Evolutionary conservation across 2,113 vertebrate genomes (phyloP), one percentile per base, ranked within the genome.

Genomic region (Cairina moschata): DNA sequence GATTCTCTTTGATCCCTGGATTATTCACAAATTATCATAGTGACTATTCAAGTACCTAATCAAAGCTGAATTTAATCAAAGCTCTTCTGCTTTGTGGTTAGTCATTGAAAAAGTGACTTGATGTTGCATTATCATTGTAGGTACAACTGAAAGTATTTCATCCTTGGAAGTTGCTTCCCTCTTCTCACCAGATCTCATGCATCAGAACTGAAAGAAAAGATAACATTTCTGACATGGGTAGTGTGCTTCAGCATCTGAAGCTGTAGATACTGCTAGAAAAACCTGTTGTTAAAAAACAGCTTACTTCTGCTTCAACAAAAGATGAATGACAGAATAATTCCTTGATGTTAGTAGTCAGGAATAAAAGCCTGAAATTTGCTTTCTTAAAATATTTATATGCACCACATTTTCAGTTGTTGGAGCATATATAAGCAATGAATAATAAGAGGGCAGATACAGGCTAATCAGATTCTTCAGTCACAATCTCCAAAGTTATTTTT

Each of bases 61-160:
- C 91, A 97, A 92, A 95, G 84, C 44, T 66, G 71, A 46, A 89
- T 89, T 93, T 90, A 91, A 94, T 86, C 52, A 87, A 87, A 91
- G 42, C 31, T 15, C 46, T 93, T 73, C 72, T 86, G 40, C 36
- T 76, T 68, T 83, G 59, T 69, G 6, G 1, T 68, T 62, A 73
- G 28, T 90, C 34, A 68, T 48, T 88, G 86, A 23, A 91, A 93
- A 77, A 67, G 79, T 86, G 69, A 72, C 65, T 94, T 59, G 55
- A 59, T 77, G 58, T 72, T 93, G 60, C 72, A n/a, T 73, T 73
- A 55, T 54, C 52, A 44, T 42, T 60, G 60, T 17, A 81, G 42
- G 16, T 63, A 46, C 52, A 34, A 81, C 90, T 88, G 38, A 15
- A 74, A 83, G n/a, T n/a, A 42, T 91, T 91, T 92, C 8, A 78